Base-by-base conservation (phyloP, 2,113 vertebrate genomes). In the Rhinolophus sinicus region DNA sequence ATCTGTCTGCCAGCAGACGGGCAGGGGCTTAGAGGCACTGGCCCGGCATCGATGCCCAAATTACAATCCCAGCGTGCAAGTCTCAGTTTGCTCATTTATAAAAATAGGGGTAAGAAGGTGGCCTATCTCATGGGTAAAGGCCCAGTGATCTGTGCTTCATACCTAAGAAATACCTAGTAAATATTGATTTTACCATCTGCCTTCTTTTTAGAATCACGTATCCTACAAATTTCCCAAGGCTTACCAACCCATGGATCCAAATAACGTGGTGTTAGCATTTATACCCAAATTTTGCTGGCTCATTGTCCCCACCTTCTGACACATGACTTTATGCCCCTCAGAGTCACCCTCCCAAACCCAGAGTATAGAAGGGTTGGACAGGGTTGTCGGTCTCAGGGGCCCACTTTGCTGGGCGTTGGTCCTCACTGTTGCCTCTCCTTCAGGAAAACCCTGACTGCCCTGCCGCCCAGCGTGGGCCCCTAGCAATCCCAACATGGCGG, bases 211-310 rank as follows among this genome's bases (percentile, higher is more conserved):
- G 21, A 88, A 75, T 95, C 60, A 21, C 38, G n/a, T 52, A 6
- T 82, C 60, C 65, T 85, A 80, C 84, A 56, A 94, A 67, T 85
- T 96, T 56, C 67, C 82, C 10, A n/a, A 60, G 47, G n/a, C 18
- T 91, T 33, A 82, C 33, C 65, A 76, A 26, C 28, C 67, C 64
- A 21, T 0, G 6, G 50, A 35, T 72, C 64, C 60, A 70, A 50
- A 40, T 54, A 26, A 92, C 54, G 58, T 24, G 19, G 8, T 92
- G 11, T 30, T 89, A 21, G 56, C 52, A 60, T 95, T 65, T 81
- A 54, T n/a, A 75, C 73, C 35, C 73, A 87, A 19, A 92, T 67
- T 85, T n/a, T 70, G 65, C 28, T 91, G 77, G 15, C 38, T 84
- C 8, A 2, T 10, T 40, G 35, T 65, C 24, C 30, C 47, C 21